A percentile compares a stretch with the other conserved stretches of the same genome.
Conservation (phyloP, 2,797 vertebrate genomes). For the Fundulus diaphanus region DNA sequence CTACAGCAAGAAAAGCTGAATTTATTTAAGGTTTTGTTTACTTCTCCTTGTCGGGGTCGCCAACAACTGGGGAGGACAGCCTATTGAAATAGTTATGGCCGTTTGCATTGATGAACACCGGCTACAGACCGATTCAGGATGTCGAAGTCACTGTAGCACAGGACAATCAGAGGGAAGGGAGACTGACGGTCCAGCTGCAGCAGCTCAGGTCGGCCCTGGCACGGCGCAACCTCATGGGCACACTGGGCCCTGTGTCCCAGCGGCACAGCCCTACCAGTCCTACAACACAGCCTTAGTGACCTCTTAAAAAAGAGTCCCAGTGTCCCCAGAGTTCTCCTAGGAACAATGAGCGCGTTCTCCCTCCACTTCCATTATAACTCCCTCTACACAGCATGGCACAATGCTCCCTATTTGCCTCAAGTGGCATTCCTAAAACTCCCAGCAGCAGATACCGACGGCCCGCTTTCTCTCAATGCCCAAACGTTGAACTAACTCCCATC, state of each 20-base stretch:
- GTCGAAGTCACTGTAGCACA: constrained; percentile 33
- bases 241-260: constrained; percentile 83
- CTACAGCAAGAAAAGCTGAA: neutral
- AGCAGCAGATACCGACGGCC: constrained; percentile 68
- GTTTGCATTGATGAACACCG: neutral
- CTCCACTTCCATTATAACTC: constrained; percentile 74
- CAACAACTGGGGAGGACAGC: neutral
- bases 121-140: constrained; percentile 22
- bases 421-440: constrained; percentile 73
- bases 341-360: constrained; percentile 77
- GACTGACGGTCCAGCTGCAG: constrained; percentile 84
- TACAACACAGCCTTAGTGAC: constrained; percentile 77
- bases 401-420: constrained; percentile 68
- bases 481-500: constrained; percentile 49
- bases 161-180: constrained; percentile 43
- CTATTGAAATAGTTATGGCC: neutral
- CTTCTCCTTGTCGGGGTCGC: neutral
- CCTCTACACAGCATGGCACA: constrained; percentile 67
- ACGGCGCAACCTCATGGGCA: constrained; percentile 88
- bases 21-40: neutral
- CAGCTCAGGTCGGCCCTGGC: constrained; percentile 87
- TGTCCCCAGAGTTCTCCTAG: constrained; percentile 60
- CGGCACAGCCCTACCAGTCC: constrained; percentile 63
- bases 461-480: constrained; percentile 47
- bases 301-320: constrained; percentile 74